phyloP scores from a whole-genome alignment of 2,888 invertebrate species.

The Orthonevra nobilis region DNA sequence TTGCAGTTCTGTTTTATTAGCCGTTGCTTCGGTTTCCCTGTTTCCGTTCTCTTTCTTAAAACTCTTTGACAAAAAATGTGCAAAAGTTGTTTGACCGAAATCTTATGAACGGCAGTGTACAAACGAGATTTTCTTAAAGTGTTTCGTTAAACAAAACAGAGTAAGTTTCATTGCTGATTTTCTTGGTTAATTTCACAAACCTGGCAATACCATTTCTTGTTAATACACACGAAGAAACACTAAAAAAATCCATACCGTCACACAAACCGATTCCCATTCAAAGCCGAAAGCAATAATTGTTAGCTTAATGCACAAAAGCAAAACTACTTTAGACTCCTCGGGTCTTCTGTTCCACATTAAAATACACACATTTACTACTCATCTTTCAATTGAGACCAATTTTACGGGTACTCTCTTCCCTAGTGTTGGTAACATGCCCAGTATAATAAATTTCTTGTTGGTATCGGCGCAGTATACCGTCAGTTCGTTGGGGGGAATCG shows the following conservation, averaged over 20 bases:
- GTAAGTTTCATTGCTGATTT: no score
- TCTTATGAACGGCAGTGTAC: no score
- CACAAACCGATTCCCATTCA: background rate
- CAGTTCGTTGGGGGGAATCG: background rate
- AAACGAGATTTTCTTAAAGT: no score
- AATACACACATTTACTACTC: background rate
- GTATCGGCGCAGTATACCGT: background rate
- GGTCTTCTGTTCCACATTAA: no score
- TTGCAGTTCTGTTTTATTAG: no score
- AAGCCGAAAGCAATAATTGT: background rate
- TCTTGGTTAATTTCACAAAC: no score
- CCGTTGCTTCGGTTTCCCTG: no score
- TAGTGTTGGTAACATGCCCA: constrained; percentile 14
- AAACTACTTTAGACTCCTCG: background rate
- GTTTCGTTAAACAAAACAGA: no score
- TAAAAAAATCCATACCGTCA: background rate
- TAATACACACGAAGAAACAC: background rate
- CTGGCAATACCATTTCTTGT: constrained; percentile 14
- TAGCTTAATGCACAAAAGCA: no score
- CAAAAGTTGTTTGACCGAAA: no score
- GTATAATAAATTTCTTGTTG: background rate
- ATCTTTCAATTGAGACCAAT: constrained; percentile 4
- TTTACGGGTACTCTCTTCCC: background rate
- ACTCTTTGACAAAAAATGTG: no score
- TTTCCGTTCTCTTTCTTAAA: no score